Evolutionary conservation across 2,888 invertebrate genomes (phyloP), one percentile per base, ranked within the genome.

Genomic region (Aspidiotus destructor): DNA sequence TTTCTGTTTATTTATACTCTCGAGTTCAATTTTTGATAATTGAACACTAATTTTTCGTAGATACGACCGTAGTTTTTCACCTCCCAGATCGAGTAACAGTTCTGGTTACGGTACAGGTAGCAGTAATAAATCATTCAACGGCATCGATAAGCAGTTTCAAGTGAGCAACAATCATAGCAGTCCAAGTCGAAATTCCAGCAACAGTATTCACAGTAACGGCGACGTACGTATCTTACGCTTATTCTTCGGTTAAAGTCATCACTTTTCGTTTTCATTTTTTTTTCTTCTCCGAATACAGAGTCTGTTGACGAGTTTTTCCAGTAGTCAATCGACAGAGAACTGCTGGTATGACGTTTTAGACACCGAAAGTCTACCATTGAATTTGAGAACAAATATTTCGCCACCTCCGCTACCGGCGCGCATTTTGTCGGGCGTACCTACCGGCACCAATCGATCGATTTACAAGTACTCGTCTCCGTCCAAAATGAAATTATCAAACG

Each of bases 71-170:
- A 86, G 86, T 73, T 79, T 87, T 77, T 85, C 86, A 60, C 89
- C 90, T 61, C 89, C 89, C 64, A 83, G 89, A 74, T 86, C 89
- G 71, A 86, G 86, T 74, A 88, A 87, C 76, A 89, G 88, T 79
- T 89, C 89, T 52, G 89, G 89, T 6, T 91, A 91, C 76, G 89
- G 89, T 70, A 90, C 90, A 8, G 89, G 89, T 77, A 80, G 79
- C 73, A 80, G 80, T 71, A 78, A 78, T 68, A 77, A 79, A 72
- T 79, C 80, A 28, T 78, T 78, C 71, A 77, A 76, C 69, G 77
- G 76, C 52, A 74, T 74, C 72, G 75, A 78, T 72, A 72, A 75
- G 69, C 76, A 77, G 70, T 77, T 78, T 74, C 74, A 76, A 58
- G 75, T 76, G 60, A 78, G 77, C 72, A 75, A 76, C 68, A 79